These are phyloP conservation scores for Zoanthus sociatus DNA, from an alignment of 92 coral and sea anemone genomes.

Conservation along the genomic window DNA sequence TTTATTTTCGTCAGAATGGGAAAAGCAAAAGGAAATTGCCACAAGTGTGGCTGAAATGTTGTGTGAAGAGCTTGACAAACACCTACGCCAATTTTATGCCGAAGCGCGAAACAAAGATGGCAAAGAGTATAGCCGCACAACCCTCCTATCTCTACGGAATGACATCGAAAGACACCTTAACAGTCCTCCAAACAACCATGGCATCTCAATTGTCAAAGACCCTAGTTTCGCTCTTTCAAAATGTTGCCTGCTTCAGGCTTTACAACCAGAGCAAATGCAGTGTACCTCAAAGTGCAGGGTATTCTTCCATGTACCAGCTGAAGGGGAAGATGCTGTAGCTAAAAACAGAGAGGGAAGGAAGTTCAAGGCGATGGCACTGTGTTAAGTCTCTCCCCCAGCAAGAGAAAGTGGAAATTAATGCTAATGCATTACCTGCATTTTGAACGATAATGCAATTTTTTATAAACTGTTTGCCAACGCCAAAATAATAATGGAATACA, in stretches of 20 bases:
- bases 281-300: too few relatives aligned
- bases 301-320: too few relatives aligned
- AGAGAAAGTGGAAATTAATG: too few relatives aligned
- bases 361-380: too few relatives aligned
- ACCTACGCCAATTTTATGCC: constrained; percentile 57
- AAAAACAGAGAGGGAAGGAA: too few relatives aligned
- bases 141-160: constrained; percentile 52
- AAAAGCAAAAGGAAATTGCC: not conserved
- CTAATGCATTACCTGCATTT: too few relatives aligned
- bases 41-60: not conserved
- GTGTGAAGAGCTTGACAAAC: constrained; percentile 11
- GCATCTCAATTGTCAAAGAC: constrained; percentile 41
- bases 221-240: constrained; percentile 51
- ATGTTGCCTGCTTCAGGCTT: constrained; percentile 52
- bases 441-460: too few relatives aligned
- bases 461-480: too few relatives aligned
- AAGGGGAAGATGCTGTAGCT: too few relatives aligned
- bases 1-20: constrained; percentile 15
- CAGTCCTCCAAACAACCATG: constrained; percentile 55
- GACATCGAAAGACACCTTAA: constrained; percentile 67
- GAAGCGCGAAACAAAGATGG: constrained; percentile 61
- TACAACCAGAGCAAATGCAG: too few relatives aligned
- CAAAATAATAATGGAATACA: not conserved
- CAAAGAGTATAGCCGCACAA: constrained; percentile 60
- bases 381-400: too few relatives aligned